Evolutionary conservation across 2,113 vertebrate species (phyloP), one percentile per base, ranked within the genome.

Genomic region (Choloepus hoffmanni): DNA sequence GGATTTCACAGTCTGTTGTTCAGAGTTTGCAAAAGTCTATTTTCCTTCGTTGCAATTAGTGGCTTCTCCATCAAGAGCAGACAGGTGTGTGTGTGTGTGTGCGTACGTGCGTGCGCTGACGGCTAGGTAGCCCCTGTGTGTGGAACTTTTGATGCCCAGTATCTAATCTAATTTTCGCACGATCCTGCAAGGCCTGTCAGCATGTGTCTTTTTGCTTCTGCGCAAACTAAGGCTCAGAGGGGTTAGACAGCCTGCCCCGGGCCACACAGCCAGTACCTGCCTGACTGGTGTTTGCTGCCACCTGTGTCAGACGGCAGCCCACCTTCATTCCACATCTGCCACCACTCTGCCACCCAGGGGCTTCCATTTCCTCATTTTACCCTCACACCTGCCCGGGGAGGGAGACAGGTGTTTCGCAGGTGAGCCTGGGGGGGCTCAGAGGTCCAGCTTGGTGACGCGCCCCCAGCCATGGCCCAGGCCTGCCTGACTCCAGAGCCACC

Each of bases 1-100:
- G 62, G 30, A 82, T 89, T 85, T 91, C 72, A 90, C 77, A 55
- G 70, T 84, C 94, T 89, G n/a, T 50, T 90, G 74, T 95, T 95
- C 72, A 74, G 30, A 83, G 62, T 92, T 96, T 65, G 48, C 28
- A 6, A 65, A 19, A 10, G 30, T 7, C 6, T 45, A 13, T n/a
- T 92, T 78, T 62, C 76, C 45, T 63, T 33, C n/a, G 30, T 88
- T 33, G 36, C 93, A 70, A 85, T 72, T 72, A 87, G 58, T 53
- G 53, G 10, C 53, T 85, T 81, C 63, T 84, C 77, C 26, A 28
- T 84, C 58, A 81, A 36, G 85, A 93, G 13, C 58, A 88, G 36
- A 48, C 45, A 26, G 1, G 0, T 70, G 77, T 16, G 68, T 43
- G 60, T 76, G 21, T 43, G 16, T 24, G 18, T 45, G 43, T 58